Base-by-base conservation (phyloP, 64 coral and sea anemone species). In the Exaiptasia diaphana region DNA sequence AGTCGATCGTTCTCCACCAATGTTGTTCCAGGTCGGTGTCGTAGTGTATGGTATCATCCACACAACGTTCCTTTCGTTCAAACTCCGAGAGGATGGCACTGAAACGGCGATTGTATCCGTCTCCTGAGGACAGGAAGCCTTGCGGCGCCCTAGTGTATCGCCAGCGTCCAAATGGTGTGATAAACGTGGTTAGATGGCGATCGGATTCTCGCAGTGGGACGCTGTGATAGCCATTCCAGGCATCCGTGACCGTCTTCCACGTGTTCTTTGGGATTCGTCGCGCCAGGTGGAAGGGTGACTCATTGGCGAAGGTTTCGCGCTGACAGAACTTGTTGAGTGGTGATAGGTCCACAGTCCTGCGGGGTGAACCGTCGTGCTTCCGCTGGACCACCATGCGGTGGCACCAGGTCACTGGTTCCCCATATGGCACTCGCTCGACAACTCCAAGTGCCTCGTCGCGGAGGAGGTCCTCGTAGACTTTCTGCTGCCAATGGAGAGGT, bases 231-330 rank as follows among this genome's bases (percentile, higher is more conserved):
- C 46, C 74, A 35, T 77, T 77, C 74, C 74, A 77, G 43, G 82
- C 70, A 48, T 86, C 56, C 17, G 64, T 80, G 3, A 81, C 53
- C 12, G 86, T 89, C 54, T 89, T 89, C 76, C 86, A 90, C 3
- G 53, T 90, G 68, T 64, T 33, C 55, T 57, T 81, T 2, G 67
- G 77, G 77, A 90, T 41, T 14, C 54, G 53, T 21, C 77, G 53
- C 17, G 76, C 67, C 1, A 82, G 68, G 9, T 90, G 77, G 29
- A 90, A 90, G 15, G 87, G 37, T 2, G 77, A 74, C 32, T 82
- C 67, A 0, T 32, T 64, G 5, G 77, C 41, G 13, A 80, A 88
- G 27, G 35, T 80, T 22, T 69, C 75, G 3, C 46, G 32, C 40
- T 60, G 11, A 23, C 76, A 80, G 37, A 88, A 88, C 53, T 79